phyloP scores from a whole-genome alignment of 2,888 invertebrate species.

The Drosophila picticornis region DNA sequence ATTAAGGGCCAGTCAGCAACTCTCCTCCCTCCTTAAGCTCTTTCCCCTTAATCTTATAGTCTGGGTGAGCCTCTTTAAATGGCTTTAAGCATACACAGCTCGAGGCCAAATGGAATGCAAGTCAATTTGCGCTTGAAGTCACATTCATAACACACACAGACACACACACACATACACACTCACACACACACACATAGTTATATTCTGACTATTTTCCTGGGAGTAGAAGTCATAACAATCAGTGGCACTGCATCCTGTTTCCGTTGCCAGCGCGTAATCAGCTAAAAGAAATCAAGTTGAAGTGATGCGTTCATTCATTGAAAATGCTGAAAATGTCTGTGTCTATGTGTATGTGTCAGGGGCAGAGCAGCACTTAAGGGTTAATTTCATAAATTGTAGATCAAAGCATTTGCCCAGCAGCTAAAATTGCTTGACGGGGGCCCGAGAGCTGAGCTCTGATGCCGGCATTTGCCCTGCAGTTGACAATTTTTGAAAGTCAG shows the following conservation, averaged over 20 bases:
- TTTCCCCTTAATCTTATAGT: constrained; percentile 1
- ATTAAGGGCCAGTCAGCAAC: constrained; percentile 62
- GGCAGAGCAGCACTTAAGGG: constrained; percentile 73
- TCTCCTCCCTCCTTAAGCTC: background rate
- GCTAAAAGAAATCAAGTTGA: constrained; percentile 79
- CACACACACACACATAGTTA: background rate
- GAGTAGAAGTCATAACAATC: constrained; percentile 69
- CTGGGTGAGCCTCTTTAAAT: constrained; percentile 36
- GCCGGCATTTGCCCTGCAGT: constrained; percentile 76
- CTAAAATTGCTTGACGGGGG: constrained; percentile 30
- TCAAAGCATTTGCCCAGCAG: constrained; percentile 71
- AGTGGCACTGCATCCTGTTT: constrained; percentile 72
- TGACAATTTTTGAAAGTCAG: constrained; percentile 83
- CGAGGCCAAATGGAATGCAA: constrained; percentile 36
- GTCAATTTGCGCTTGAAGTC: constrained; percentile 45
- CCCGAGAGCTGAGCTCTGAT: constrained; percentile 10
- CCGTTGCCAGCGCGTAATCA: constrained; percentile 72
- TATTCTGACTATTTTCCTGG: background rate
- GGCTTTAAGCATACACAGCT: constrained; percentile 28
- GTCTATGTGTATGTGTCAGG: constrained; percentile 35
- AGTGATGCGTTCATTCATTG: constrained; percentile 56
- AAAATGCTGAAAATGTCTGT: constrained; percentile 35
- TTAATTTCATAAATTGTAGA: constrained; percentile 82
- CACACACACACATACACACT: background rate
- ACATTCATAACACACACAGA: constrained; percentile 21